Evolutionary conservation across 1,140 invertebrate species (phyloP), one percentile per base, ranked within the genome.

Genomic region (Zeugodacus cucurbitae): DNA sequence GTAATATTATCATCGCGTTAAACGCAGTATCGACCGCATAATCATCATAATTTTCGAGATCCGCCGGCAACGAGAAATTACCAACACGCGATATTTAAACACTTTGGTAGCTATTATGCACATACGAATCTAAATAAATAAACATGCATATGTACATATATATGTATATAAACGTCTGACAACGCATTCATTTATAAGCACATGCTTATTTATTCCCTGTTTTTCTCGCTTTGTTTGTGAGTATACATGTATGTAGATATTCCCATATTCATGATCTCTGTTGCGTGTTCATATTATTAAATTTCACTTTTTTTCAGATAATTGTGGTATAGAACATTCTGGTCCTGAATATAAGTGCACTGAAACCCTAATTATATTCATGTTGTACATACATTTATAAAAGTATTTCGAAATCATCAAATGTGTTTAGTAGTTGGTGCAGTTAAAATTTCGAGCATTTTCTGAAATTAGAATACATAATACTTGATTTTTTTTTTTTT

Each of bases 11-110:
- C 29, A 32, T 34, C 34, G 54, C 48, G 37, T 8, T 87, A 26
- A 54, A 87, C 20, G 48, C 85, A 29, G 14, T 87, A 54, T 58
- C 85, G 57, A 48, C 54, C 26, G n/a, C 85, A 48, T 58, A 87
- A 87, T 87, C 85, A 87, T 87, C 48, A 87, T 86, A 86, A 86
- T 86, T 86, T 17, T 34, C 85, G 17, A 59, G 11, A 58, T 41
- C 37, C 48, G 17, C 54, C 3, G 48, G 82, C 44, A 44, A 86
- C 48, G 26, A 22, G 48, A 58, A 87, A 87, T 87, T 87, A 87
- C 22, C 85, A 87, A 87, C 85, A 87, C 85, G 85, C 85, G 85
- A 87, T 59, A 58, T 59, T 87, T 87, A 59, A 87, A 58, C 20
- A 54, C 14, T 54, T 54, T 54, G 1, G 48, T 54, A 54, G 17